phyloP scores from a whole-genome alignment of 2,888 invertebrate species.

The Seladonia tumulorum region DNA sequence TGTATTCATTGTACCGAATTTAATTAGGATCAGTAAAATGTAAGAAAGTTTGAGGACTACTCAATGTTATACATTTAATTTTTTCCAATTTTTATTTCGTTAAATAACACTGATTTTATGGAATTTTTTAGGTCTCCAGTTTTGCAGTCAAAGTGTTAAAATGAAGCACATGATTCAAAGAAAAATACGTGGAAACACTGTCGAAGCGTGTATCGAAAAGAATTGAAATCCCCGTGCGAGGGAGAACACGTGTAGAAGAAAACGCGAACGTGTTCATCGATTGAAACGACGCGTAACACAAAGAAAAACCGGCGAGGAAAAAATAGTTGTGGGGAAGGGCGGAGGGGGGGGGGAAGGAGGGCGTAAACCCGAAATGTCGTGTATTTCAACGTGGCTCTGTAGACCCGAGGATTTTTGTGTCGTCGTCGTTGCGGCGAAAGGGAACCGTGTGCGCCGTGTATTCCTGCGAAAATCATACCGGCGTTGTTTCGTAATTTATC shows the following conservation, averaged over 20 bases:
- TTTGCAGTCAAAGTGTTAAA: too few relatives aligned
- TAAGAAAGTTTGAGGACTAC: too few relatives aligned
- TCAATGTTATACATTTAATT: too few relatives aligned
- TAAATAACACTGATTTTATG: too few relatives aligned
- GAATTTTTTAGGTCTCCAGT: too few relatives aligned
- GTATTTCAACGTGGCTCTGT: slow-evolving; percentile 11
- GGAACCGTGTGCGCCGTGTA: slow-evolving; percentile 17
- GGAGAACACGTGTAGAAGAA: background rate
- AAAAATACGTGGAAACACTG: too few relatives aligned
- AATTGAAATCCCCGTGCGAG: background rate
- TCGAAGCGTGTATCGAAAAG: background rate
- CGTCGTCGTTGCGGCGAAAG: background rate
- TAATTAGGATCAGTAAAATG: too few relatives aligned
- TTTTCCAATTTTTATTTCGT: too few relatives aligned
- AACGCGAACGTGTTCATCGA: background rate
- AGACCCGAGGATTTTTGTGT: slow-evolving; percentile 27
- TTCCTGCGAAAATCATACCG: slow-evolving; percentile 42
- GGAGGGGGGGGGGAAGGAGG: background rate
- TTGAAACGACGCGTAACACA: background rate
- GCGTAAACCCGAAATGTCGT: slow-evolving; percentile 10
- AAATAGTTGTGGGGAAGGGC: background rate
- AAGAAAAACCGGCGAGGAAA: background rate
- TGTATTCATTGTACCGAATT: too few relatives aligned
- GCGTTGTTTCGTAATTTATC: slow-evolving; percentile 65
- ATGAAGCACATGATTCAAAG: too few relatives aligned